phyloP scores from a whole-genome alignment of 2,888 invertebrate genomes.

The Dorcus hopei region DNA sequence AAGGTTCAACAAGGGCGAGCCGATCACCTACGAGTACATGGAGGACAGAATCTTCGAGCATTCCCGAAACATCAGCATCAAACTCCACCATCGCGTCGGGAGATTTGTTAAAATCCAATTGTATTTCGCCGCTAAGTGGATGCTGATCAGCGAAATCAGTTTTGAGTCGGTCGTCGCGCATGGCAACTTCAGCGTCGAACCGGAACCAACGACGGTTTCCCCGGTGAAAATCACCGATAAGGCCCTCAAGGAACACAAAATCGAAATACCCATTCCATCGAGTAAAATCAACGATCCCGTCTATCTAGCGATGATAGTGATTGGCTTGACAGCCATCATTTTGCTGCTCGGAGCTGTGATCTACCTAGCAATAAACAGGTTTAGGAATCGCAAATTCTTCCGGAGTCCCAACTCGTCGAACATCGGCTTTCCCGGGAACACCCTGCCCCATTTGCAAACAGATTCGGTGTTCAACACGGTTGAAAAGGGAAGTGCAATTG shows the following conservation, averaged over 20 bases:
- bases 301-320: constrained; percentile 74
- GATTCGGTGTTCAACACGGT: constrained; percentile 52
- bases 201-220: constrained; percentile 54
- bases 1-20: constrained; percentile 70
- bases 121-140: constrained; percentile 80
- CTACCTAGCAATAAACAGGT: constrained; percentile 68
- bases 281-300: constrained; percentile 65
- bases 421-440: constrained; percentile 49
- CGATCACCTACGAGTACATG: constrained; percentile 68
- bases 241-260: constrained; percentile 47
- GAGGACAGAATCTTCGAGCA: constrained; percentile 78
- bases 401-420: constrained; percentile 67
- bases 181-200: constrained; percentile 72
- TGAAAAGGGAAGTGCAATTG: constrained; percentile 51
- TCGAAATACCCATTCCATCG: constrained; percentile 62
- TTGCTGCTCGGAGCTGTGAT: constrained; percentile 70
- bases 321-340: constrained; percentile 71
- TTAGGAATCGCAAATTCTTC: constrained; percentile 70
- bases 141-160: constrained; percentile 84
- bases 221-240: constrained; percentile 53
- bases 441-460: constrained; percentile 48
- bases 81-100: constrained; percentile 77
- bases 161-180: constrained; percentile 78
- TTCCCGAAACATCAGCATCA: constrained; percentile 77
- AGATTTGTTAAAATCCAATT: constrained; percentile 76